These are phyloP conservation scores for Zhengitettix transpicula DNA, from an alignment of 2,888 invertebrate species.

Conservation along the genomic window DNA sequence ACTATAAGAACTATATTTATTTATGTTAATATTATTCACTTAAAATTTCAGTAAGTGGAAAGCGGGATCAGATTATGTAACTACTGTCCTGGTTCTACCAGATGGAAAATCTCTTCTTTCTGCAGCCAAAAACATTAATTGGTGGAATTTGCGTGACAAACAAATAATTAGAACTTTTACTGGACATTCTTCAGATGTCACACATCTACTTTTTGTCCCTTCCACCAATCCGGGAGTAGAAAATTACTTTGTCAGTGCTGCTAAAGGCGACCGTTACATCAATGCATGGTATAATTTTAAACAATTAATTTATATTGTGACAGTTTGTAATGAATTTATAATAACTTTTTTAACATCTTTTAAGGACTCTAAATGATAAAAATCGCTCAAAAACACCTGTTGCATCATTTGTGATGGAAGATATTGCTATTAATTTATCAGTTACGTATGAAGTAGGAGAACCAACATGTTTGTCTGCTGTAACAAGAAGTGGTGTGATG, in stretches of 20 bases:
- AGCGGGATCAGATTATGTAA: constrained; percentile 39
- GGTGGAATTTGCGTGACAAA: constrained; percentile 44
- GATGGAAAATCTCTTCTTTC: constrained; percentile 22
- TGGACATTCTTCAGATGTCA: constrained; percentile 43
- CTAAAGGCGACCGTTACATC: constrained; percentile 19
- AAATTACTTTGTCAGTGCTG: constrained; percentile 27
- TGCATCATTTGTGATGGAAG: constrained; percentile 50
- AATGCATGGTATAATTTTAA: constrained; percentile 20
- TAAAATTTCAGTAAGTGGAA: constrained; percentile 42
- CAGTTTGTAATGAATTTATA: not conserved
- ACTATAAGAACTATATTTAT: constrained; percentile 9
- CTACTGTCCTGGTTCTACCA: constrained; percentile 41
- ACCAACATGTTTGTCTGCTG: constrained; percentile 24
- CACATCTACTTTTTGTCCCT: constrained; percentile 25
- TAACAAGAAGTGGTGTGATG: constrained; percentile 60
- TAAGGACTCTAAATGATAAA: constrained; percentile 11
- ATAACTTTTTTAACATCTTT: not conserved
- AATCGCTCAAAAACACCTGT: constrained; percentile 29
- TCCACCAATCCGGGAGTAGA: constrained; percentile 18
- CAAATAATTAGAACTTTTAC: constrained; percentile 42
- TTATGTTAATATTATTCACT: constrained; percentile 8
- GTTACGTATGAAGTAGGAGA: constrained; percentile 15
- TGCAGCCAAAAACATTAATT: constrained; percentile 32
- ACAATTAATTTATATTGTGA: not conserved
- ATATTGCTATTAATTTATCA: constrained; percentile 36